Evolutionary conservation across 1,140 invertebrate genomes (phyloP), one percentile per base, ranked within the genome.

Genomic region (Charaxes varanes): DNA sequence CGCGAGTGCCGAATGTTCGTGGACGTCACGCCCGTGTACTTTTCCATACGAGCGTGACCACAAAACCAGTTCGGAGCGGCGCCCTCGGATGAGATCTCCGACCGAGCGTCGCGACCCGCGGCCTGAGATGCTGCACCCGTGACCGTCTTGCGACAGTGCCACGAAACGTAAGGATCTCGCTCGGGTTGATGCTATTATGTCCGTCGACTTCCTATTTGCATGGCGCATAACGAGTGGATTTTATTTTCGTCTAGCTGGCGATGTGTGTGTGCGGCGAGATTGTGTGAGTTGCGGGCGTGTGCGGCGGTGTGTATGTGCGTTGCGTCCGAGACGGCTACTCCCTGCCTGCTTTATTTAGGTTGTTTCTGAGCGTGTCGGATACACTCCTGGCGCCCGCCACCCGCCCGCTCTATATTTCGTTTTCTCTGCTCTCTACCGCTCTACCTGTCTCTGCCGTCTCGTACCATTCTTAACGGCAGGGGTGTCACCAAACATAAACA

Each of bases 151-250:
- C 72, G 66, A 76, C 72, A 79, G 74, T 82, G 71, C 70, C 71
- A 82, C 78, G 65, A 76, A 82, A 82, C 74, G 74, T 82, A 82
- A 82, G 78, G 73, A 76, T 72, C 66, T 65, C 62, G 69, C 66
- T 74, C 64, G 64, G 62, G 61, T 50, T 68, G 53, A 74, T 62
- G 62, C 49, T 63, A 57, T 49, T 53, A 57, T 72, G 64, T 58
- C 59, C 62, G 62, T 58, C 63, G 67, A 58, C 72, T 79, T 79
- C 74, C 76, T 78, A 80, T 80, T 82, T 74, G 78, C 78, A 80
- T 77, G 73, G 71, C 71, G 69, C 73, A 80, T 78, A 46, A 76
- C 69, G 71, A 77, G 73, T 78, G 73, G 63, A 72, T 82, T 81
- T 82, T 82, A 82, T 82, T 82, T 82, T 82, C 69, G 78, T 82